These are phyloP conservation scores for Thaumetopoea pityocampa DNA, from an alignment of 1,140 invertebrate species.

Conservation along the genomic window DNA sequence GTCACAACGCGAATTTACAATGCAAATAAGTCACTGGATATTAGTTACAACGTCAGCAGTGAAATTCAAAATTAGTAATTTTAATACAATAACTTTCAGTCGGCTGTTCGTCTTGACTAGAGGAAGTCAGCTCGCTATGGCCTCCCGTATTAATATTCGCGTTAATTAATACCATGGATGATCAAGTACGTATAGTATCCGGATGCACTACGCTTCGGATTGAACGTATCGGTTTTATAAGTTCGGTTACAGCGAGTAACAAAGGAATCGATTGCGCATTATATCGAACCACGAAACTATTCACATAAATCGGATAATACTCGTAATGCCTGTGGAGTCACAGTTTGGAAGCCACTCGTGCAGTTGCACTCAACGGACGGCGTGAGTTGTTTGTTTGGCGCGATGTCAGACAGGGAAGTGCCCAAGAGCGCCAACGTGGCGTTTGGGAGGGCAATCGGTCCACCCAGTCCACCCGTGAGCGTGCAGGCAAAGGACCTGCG, in stretches of 20 bases:
- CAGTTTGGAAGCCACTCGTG: slow-evolving; percentile 48
- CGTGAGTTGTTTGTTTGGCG: slow-evolving; percentile 42
- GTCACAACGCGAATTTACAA: slow-evolving; percentile 70
- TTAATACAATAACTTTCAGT: slow-evolving; percentile 71
- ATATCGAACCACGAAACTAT: slow-evolving; percentile 47
- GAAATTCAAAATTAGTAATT: slow-evolving; percentile 74
- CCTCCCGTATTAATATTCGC: slow-evolving; percentile 26
- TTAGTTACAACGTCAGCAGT: slow-evolving; percentile 68
- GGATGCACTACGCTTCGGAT: too few relatives aligned
- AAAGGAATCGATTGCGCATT: too few relatives aligned
- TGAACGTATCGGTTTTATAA: slow-evolving; percentile 11
- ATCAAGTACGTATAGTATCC: slow-evolving; percentile 70
- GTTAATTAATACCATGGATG: slow-evolving; percentile 44
- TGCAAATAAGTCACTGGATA: slow-evolving; percentile 72
- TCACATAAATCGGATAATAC: slow-evolving; percentile 50
- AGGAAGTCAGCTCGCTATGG: slow-evolving; percentile 55
- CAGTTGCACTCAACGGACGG: slow-evolving; percentile 44
- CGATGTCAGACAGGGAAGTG: slow-evolving; percentile 46
- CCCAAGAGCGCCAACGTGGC: slow-evolving; percentile 52
- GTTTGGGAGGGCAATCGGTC: slow-evolving; percentile 32
- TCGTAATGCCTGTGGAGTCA: slow-evolving; percentile 56
- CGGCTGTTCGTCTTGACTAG: slow-evolving; percentile 57
- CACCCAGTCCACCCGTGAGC: slow-evolving; percentile 45
- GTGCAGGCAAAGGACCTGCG: slow-evolving; percentile 53
- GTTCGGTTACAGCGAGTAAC: slow-evolving; percentile 32